Percentiles rank a stretch among this genome's conserved stretches.
Evolutionary conservation across 2,888 invertebrate genomes (phyloP).

Genomic region (Cephus spinipes): DNA sequence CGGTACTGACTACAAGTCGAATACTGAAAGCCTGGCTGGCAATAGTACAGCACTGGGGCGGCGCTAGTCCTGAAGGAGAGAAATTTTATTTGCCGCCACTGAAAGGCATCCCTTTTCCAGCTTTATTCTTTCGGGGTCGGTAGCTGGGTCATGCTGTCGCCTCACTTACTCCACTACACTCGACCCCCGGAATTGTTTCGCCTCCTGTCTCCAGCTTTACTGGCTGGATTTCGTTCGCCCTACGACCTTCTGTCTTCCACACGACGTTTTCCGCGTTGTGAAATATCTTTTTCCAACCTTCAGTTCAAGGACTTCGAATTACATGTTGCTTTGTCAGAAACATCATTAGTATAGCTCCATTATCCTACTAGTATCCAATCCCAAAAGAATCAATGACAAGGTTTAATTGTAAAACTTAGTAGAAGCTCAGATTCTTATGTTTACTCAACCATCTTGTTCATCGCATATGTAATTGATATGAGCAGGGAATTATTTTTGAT

Average conservation of each 20-base stretch:
- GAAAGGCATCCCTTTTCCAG: constrained; percentile 32
- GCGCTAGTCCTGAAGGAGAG: constrained; percentile 28
- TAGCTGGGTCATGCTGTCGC: constrained; percentile 32
- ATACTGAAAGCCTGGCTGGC: too few species aligned
- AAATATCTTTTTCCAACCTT: constrained; percentile 20
- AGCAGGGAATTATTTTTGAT: too few species aligned
- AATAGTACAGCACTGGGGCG: too few species aligned
- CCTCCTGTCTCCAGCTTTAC: constrained; percentile 25
- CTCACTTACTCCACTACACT: constrained; percentile 33
- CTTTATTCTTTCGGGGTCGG: constrained; percentile 38
- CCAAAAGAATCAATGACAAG: too few species aligned
- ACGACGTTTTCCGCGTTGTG: constrained; percentile 4
- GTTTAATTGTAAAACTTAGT: too few species aligned
- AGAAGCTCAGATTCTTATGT: too few species aligned
- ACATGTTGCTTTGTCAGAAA: too few species aligned
- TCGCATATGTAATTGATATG: too few species aligned
- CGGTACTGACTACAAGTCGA: too few species aligned
- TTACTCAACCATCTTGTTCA: too few species aligned
- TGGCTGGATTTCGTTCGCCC: constrained; percentile 6
- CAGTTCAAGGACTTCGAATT: not conserved
- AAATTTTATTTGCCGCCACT: constrained; percentile 47
- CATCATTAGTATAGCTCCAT: too few species aligned
- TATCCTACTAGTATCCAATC: too few species aligned
- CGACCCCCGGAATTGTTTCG: constrained; percentile 29
- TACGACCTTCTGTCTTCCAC: constrained; percentile 9